These are phyloP conservation scores for Acanthornis magna DNA, from an alignment of 2,797 vertebrate species.

Conservation along the genomic window DNA sequence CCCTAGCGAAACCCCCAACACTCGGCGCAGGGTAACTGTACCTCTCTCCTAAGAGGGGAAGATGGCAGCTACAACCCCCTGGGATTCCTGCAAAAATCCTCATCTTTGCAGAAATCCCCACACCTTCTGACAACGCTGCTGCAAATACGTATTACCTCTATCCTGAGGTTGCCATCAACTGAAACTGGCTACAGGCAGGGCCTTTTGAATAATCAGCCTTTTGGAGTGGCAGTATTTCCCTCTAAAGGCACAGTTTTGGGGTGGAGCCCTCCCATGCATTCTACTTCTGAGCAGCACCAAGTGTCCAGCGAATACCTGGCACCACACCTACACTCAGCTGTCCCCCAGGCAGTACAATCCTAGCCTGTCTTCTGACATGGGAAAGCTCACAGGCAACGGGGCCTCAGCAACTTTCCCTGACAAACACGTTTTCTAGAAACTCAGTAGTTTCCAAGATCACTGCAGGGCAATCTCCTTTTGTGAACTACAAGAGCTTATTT, in stretches of 20 bases:
- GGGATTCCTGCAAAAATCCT: neutral
- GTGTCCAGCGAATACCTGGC: rapidly evolving
- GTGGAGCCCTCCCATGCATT: rapidly evolving
- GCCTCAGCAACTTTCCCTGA: neutral
- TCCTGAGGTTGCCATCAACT: neutral
- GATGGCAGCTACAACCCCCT: rapidly evolving
- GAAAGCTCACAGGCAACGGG: neutral
- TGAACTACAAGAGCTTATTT: neutral
- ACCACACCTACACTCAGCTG: neutral
- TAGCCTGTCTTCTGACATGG: rapidly evolving
- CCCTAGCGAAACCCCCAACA: rapidly evolving
- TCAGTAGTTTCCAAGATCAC: neutral
- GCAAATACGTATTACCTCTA: rapidly evolving
- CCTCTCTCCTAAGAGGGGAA: rapidly evolving
- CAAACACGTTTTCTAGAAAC: neutral
- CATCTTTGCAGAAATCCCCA: neutral
- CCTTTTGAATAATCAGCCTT: neutral
- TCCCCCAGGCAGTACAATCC: neutral
- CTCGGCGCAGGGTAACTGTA: rapidly evolving
- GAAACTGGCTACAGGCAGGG: rapidly evolving
- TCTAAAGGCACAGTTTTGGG: neutral
- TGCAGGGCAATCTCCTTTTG: neutral
- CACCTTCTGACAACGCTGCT: neutral
- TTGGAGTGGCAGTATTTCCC: neutral
- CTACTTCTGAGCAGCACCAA: neutral